Evolutionary conservation across 2,888 invertebrate genomes (phyloP).

Genomic region (Yponomeuta evonymella): DNA sequence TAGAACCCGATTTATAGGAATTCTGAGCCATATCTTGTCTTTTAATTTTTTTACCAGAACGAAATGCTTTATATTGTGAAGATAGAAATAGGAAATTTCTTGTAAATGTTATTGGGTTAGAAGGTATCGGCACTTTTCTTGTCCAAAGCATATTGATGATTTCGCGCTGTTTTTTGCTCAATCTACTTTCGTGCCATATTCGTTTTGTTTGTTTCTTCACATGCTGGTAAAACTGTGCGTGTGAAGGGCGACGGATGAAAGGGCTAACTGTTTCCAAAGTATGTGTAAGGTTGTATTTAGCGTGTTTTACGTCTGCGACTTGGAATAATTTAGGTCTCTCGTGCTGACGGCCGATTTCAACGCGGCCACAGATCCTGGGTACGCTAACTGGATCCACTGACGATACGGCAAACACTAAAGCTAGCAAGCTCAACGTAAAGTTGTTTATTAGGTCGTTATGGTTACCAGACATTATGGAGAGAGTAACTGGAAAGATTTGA

Average conservation of each 20-base stretch:
- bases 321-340: neutral
- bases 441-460: neutral
- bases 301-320: neutral
- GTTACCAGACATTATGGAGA: neutral
- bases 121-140: neutral
- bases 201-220: neutral
- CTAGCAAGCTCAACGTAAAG: neutral
- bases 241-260: neutral
- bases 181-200: neutral
- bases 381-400: neutral
- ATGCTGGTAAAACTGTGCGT: neutral
- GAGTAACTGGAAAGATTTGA: neutral
- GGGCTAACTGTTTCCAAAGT: neutral
- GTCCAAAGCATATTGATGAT: neutral
- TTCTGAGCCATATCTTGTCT: neutral
- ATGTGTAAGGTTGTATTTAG: neutral
- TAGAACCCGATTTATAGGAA: too few relatives aligned
- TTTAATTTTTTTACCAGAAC: neutral
- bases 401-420: neutral
- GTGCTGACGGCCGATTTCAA: neutral
- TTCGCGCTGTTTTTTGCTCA: neutral
- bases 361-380: neutral
- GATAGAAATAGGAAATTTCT: too few relatives aligned
- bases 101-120: too few relatives aligned
- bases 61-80: neutral